Base-by-base conservation (phyloP, 2,888 invertebrate genomes). In the Spodoptera littoralis region DNA sequence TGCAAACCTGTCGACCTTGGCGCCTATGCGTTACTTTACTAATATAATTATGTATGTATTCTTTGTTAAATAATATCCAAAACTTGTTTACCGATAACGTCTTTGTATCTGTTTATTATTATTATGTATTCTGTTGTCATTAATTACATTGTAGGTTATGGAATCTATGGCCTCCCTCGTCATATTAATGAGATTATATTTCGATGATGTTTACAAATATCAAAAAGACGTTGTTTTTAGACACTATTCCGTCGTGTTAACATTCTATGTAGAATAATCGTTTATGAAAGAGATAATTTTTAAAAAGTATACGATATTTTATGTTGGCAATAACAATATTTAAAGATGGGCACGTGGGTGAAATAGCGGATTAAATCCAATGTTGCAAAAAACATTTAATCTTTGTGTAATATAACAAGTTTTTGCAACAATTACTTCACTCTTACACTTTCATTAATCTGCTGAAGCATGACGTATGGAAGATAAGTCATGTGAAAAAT, bases 361-460 rank as follows among this genome's bases (percentile, higher is more conserved):
- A 36, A 36, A 36, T 36, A 36, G 5, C 36, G 36, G 36, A 36
- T 36, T 36, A 8, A 36, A 36, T 5, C 8, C 36, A 36, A 9
- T 36, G 36, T 36, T 0, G 36, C 36, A 36, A 36, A 36, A 36
- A 36, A 9, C 36, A 36, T 36, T 36, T 36, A 36, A 36, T 36
- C 6, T 36, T 36, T 36, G 36, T 36, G 36, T 36, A 36, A 36
- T 36, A 36, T 36, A 36, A 27, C 9, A 36, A 36, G 36, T 70
- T 60, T 67, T 65, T 59, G 67, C 51, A 67, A 71, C 55, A 59
- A 74, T 70, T 56, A 64, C 60, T 70, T 60, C 45, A 71, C 59
- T 62, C 24, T 54, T 64, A 48, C 71, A 70, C 64, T 74, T 74
- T 74, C 71, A 74, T 71, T 74, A 71, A 67, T 74, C 71, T 47